These are phyloP conservation scores for Gadus macrocephalus DNA, from an alignment of 2,113 vertebrate species.

Conservation along the genomic window DNA sequence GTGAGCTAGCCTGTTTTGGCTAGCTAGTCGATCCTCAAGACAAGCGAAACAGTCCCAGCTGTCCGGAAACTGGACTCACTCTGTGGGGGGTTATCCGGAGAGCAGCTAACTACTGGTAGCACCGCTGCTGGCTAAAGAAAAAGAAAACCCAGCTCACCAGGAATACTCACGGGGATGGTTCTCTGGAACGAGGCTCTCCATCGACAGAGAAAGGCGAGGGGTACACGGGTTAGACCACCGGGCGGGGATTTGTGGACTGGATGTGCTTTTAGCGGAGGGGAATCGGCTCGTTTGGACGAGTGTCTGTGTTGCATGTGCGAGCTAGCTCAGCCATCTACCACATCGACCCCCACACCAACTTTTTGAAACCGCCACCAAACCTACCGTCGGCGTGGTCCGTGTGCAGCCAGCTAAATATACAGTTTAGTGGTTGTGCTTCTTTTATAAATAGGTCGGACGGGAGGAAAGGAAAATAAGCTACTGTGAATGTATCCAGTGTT, in stretches of 20 bases:
- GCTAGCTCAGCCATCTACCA: no score
- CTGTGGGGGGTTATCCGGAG: constrained; percentile 15
- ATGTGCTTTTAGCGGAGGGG: background rate
- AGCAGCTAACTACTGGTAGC: constrained; percentile 28
- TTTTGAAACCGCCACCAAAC: no score
- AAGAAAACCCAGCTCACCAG: constrained; percentile 30
- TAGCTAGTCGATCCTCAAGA: constrained; percentile 25
- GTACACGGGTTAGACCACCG: constrained; percentile 38
- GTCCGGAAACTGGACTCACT: constrained; percentile 35
- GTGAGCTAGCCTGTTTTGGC: constrained; percentile 36
- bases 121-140: constrained; percentile 28
- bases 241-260: constrained; percentile 54
- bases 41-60: constrained; percentile 35
- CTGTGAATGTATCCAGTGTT: no score
- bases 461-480: no score
- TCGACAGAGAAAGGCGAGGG: constrained; percentile 61
- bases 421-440: no score
- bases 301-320: no score
- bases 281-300: no score
- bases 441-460: no score
- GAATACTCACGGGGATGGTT: constrained; percentile 66
- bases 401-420: no score
- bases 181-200: constrained; percentile 47
- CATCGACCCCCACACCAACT: no score
- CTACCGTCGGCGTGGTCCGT: no score